Base-by-base conservation (phyloP, 1,140 invertebrate genomes). In the Eupristina koningsbergeri region DNA sequence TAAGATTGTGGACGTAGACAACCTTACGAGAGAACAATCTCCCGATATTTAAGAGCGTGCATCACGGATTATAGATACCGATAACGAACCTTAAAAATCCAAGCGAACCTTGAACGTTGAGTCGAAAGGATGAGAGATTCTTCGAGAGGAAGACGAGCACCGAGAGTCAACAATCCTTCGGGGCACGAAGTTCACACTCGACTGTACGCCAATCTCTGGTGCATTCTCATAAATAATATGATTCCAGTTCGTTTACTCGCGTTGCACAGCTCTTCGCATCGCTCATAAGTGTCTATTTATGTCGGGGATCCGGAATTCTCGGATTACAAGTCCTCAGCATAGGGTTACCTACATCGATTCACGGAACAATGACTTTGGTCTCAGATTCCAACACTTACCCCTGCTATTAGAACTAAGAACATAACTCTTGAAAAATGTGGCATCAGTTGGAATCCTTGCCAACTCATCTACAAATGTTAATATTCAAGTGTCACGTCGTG, bases 171-270 rank as follows among this genome's bases (percentile, higher is more conserved):
- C 71, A 71, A 64, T 39, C 45, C 34, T 53, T 34, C 45, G 58
- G 69, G 53, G 11, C 58, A 45, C 31, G 34, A 83, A 79, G 67
- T 83, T 83, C 36, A 83, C 41, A 79, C 19, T 67, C 63, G 50
- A 79, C 76, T 83, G 75, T 79, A 39, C 63, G 9, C 45, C 2
- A 61, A 71, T 77, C 41, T 47, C 3, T 1, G 41, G 9, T n/a
- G 45, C 71, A 31, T 71, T 78, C 81, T 64, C 63, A 83, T 82
- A 67, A 82, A 82, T 82, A 82, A 50, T 76, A 76, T 67, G 29
- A 75, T 81, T 82, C 61, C 29, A 9, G n/a, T 34, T 34, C 47
- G 47, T 41, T 1, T 6, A 17, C 47, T 15, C 15, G 11, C 47
- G n/a, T 15, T 29, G n/a, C 13, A 45, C 11, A 3, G 71, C 73